Evolutionary conservation across 1,140 invertebrate genomes (phyloP).

Genomic region (Physella acuta): DNA sequence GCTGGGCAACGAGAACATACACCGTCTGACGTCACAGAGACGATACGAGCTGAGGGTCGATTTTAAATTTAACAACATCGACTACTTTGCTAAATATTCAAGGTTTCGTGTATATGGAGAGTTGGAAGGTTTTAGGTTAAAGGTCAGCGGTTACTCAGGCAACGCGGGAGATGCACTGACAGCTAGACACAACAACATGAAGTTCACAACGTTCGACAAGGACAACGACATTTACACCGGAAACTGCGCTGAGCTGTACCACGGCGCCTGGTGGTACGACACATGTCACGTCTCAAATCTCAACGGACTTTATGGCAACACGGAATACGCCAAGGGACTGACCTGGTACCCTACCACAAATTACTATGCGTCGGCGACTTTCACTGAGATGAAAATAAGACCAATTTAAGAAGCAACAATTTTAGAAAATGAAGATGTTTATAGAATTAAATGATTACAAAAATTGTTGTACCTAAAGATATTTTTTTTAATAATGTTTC

Average conservation of each 20-base stretch:
- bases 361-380: background rate
- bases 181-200: background rate
- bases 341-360: background rate
- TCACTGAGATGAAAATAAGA: constrained; percentile 5
- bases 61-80: background rate
- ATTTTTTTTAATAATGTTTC: too few species aligned
- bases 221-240: background rate
- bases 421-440: too few species aligned
- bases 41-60: background rate
- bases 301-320: background rate
- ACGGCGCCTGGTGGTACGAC: background rate
- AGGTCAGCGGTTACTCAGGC: background rate
- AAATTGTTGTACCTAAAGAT: too few species aligned
- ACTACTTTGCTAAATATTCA: background rate
- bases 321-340: background rate
- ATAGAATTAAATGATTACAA: too few species aligned
- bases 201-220: background rate
- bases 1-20: constrained; percentile 44
- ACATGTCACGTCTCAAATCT: background rate
- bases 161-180: background rate
- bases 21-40: background rate
- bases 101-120: background rate
- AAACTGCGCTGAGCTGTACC: background rate
- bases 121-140: background rate
- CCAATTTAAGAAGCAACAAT: too few species aligned